These are phyloP conservation scores for Helicoverpa zea DNA, from an alignment of 1,140 invertebrate genomes.

Conservation along the genomic window DNA sequence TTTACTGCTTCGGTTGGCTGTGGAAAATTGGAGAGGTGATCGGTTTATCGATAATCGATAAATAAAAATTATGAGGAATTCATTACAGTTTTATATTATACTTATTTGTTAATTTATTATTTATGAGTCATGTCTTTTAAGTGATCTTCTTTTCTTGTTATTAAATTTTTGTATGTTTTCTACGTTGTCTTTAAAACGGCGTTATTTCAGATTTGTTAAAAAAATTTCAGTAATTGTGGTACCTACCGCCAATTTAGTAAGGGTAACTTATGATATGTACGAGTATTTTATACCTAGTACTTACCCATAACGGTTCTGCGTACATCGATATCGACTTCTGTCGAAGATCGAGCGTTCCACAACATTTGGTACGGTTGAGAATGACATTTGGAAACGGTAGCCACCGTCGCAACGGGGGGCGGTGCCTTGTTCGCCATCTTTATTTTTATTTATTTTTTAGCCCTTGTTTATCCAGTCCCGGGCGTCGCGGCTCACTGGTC, in stretches of 20 bases:
- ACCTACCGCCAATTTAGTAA: no score
- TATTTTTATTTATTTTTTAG: conserved; percentile 81
- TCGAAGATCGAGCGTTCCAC: background rate
- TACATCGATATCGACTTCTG: conserved; percentile 67
- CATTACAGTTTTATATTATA: background rate
- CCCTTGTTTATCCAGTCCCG: conserved; percentile 82
- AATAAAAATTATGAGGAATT: conserved; percentile 8
- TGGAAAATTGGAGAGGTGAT: conserved; percentile 61
- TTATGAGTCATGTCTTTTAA: no score
- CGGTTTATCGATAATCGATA: conserved; percentile 51
- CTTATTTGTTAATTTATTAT: no score
- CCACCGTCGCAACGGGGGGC: conserved; percentile 76
- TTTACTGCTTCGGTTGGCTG: conserved; percentile 68
- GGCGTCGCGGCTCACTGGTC: conserved; percentile 74
- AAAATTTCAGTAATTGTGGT: no score
- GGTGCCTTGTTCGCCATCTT: conserved; percentile 78
- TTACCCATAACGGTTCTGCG: background rate
- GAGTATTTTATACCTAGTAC: background rate
- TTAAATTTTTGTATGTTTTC: no score
- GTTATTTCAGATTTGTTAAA: no score
- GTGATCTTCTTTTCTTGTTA: no score
- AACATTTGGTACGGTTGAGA: conserved; percentile 67
- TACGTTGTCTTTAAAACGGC: no score
- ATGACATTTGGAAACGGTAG: conserved; percentile 84
- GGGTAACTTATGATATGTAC: no score